These are phyloP conservation scores for Chloroceryle amazona DNA, from an alignment of 2,797 vertebrate genomes.

Conservation along the genomic window DNA sequence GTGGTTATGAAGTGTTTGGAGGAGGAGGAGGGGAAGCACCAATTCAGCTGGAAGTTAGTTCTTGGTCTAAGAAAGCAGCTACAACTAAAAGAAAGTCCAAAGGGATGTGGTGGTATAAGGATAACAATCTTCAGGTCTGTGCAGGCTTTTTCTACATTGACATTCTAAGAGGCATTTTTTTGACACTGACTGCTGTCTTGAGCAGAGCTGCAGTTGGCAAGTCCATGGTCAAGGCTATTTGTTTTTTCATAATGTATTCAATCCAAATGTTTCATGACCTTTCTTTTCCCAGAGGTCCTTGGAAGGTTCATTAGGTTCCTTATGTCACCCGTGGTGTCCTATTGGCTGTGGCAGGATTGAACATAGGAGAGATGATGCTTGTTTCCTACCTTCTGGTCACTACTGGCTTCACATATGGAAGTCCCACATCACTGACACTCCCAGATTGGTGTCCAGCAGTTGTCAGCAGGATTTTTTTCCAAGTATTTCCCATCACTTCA, in stretches of 20 bases:
- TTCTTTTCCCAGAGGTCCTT: background rate
- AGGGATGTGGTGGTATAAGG: fast-evolving
- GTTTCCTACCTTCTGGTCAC: background rate
- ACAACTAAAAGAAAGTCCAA: background rate
- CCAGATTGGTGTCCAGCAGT: background rate
- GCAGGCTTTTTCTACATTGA: background rate
- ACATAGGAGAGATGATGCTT: background rate
- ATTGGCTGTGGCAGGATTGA: background rate
- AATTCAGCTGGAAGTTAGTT: background rate
- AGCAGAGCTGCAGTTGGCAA: background rate
- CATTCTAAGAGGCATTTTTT: background rate
- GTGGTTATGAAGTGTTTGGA: background rate
- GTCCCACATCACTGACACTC: background rate
- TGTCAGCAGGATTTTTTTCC: background rate
- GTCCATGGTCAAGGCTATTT: background rate
- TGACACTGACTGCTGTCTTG: background rate
- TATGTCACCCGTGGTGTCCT: background rate
- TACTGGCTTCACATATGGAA: fast-evolving
- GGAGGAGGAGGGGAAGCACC: background rate
- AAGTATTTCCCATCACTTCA: background rate
- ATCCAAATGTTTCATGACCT: background rate
- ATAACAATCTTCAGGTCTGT: background rate
- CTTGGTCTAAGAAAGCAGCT: background rate
- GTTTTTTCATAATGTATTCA: background rate
- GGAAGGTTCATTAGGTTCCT: background rate